Evolutionary conservation across 2,888 invertebrate species (phyloP), one percentile per base, ranked within the genome.

Genomic region (Psylliodes chrysocephalus): DNA sequence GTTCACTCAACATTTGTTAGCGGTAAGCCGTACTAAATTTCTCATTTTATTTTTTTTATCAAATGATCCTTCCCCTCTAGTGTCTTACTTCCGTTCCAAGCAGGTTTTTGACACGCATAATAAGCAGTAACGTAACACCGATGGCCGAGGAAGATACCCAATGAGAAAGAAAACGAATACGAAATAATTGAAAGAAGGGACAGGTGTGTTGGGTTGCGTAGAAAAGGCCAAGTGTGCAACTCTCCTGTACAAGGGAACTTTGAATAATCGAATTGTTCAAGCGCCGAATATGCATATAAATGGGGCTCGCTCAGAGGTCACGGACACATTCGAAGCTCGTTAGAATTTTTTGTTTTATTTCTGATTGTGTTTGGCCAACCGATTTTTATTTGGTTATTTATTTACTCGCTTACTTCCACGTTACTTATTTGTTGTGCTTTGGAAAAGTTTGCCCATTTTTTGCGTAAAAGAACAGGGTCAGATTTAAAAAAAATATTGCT

Each of bases 221-320:
- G 19, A 53, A 53, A 53, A 38, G 53, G 40, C 38, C 38, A 40
- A 53, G 53, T 33, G 40, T 38, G 38, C 53, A 19, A n/a, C 33
- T 8, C 30, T 30, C 10, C 30, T 30, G 2, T n/a, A 30, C 30
- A 30, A 30, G 30, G 14, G 17, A 25, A 47, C 25, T 25, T 47
- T 14, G 47, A 28, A 49, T 28, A 49, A 49, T 49, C 30, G 15
- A 28, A 25, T 30, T 10, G 30, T 30, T 30, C 8, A 10, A 10
- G 6, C 10, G 8, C 10, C 1, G 30, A 30, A 30, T 30, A 30
- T 30, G 30, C 30, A 30, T 8, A 30, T 30, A 30, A 30, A 30
- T 6, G 10, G 30, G 30, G 30, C 10, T 30, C 10, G 3, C 25
- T 30, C 3, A 30, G 30, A 30, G 30, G 30, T 30, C 30, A 30